A percentile compares a stretch with the other conserved stretches of the same genome.
Evolutionary conservation across 2,113 vertebrate species (phyloP).

Genomic region (Antechinus flavipes): DNA sequence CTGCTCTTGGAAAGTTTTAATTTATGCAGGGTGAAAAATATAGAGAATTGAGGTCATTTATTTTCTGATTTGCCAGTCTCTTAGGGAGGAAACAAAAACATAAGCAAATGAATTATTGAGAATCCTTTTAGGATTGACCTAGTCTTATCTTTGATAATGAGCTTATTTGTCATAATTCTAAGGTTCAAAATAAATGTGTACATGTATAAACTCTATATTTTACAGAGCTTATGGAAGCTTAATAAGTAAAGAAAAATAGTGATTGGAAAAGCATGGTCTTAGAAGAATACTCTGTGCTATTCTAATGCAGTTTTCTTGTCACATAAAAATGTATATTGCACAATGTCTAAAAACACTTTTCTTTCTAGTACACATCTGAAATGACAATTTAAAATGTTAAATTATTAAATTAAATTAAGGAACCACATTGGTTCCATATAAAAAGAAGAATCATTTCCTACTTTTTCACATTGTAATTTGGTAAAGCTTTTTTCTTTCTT

Average conservation of each 20-base stretch:
- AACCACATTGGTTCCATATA: neutral
- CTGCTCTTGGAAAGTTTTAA: slow-evolving; percentile 67
- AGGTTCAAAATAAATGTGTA: slow-evolving; percentile 57
- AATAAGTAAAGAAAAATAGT: neutral
- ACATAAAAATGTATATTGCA: neutral
- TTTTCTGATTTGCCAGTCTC: slow-evolving; percentile 70
- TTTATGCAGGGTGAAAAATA: slow-evolving; percentile 68
- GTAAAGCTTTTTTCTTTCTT: neutral
- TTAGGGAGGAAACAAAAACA: slow-evolving; percentile 60
- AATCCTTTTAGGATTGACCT: slow-evolving; percentile 67
- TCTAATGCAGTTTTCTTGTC: neutral
- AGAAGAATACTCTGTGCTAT: neutral
- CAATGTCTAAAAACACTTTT: neutral
- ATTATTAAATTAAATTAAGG: too few relatives aligned
- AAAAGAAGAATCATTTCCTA: neutral
- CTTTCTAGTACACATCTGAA: neutral
- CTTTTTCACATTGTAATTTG: neutral
- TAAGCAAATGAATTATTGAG: slow-evolving; percentile 56
- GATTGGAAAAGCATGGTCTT: neutral
- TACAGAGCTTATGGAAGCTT: neutral
- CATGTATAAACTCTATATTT: neutral
- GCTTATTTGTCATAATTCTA: slow-evolving; percentile 52
- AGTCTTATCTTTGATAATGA: slow-evolving; percentile 57
- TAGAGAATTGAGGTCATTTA: slow-evolving; percentile 60
- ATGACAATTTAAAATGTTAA: neutral